Conservation (phyloP, 2,888 invertebrate species). For the Sarcophaga carnaria region DNA sequence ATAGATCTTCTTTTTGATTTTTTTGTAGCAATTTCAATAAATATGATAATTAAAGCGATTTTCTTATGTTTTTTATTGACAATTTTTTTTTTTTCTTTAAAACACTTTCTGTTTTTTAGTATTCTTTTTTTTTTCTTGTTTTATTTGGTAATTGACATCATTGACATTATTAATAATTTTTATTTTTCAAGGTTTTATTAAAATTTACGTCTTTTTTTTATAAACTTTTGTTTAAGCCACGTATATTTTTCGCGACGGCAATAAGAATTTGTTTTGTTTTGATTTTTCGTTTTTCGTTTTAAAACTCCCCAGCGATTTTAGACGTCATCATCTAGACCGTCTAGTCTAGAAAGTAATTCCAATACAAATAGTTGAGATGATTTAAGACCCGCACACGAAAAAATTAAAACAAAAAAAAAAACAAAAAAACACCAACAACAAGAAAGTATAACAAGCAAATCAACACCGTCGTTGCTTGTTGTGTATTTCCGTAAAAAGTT, state of each 20-base stretch:
- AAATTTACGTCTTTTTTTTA: neutral
- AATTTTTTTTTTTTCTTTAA: slow-evolving; percentile 4
- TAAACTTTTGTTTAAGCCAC: neutral
- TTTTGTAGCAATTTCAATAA: neutral
- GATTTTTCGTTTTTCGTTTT: slow-evolving; percentile 1
- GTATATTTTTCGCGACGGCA: slow-evolving; percentile 56
- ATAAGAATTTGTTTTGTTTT: neutral
- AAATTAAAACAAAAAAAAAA: neutral
- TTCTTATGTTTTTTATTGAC: neutral
- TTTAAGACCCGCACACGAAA: neutral
- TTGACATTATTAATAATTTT: neutral
- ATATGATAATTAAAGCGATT: neutral
- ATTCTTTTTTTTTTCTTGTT: neutral
- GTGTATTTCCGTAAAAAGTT: slow-evolving; percentile 43
- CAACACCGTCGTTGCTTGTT: slow-evolving; percentile 35
- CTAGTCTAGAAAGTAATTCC: slow-evolving; percentile 51
- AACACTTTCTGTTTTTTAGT: neutral
- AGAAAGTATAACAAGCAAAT: slow-evolving; percentile 55
- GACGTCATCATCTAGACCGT: slow-evolving; percentile 48
- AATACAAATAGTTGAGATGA: slow-evolving; percentile 23
- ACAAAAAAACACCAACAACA: neutral
- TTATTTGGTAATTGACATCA: neutral
- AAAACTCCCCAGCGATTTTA: slow-evolving; percentile 33
- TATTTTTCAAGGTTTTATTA: neutral
- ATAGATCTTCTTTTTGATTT: neutral